A percentile compares a stretch with the other conserved stretches of the same genome.
phyloP scores from a whole-genome alignment of 1,140 invertebrate species.

The Apis cerana region DNA sequence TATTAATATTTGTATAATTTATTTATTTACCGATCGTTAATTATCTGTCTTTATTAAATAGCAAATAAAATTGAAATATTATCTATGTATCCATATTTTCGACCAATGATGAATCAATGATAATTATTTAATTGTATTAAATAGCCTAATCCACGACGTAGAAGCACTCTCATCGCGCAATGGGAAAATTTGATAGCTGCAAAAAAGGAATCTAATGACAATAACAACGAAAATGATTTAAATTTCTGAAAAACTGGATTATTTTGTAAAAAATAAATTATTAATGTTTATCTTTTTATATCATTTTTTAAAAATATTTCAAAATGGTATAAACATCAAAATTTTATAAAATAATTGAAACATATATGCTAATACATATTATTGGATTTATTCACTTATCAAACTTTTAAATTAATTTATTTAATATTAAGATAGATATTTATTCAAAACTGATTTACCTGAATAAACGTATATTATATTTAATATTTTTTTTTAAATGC shows the following conservation, averaged over 20 bases:
- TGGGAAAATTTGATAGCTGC: slow-evolving; percentile 81
- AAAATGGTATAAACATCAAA: slow-evolving; percentile 10
- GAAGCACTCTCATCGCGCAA: slow-evolving; percentile 81
- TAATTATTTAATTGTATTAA: slow-evolving; percentile 43
- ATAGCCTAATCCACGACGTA: slow-evolving; percentile 74
- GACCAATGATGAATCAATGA: background rate
- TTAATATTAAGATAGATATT: slow-evolving; percentile 39
- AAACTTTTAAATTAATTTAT: slow-evolving; percentile 34
- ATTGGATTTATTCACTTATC: slow-evolving; percentile 31
- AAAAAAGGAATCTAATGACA: slow-evolving; percentile 75
- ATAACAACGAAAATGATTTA: slow-evolving; percentile 69
- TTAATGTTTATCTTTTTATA: slow-evolving; percentile 15
- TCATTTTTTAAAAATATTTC: background rate
- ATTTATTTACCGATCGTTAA: background rate
- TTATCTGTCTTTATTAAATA: background rate
- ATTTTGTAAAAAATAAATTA: background rate
- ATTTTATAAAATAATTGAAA: slow-evolving; percentile 11
- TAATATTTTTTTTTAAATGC: slow-evolving; percentile 27
- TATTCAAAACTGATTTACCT: slow-evolving; percentile 47
- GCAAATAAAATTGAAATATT: background rate
- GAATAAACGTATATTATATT: slow-evolving; percentile 42
- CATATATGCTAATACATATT: background rate
- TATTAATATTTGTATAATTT: background rate
- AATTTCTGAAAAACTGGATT: slow-evolving; percentile 59
- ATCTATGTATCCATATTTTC: background rate